Evolutionary conservation across 1,140 invertebrate genomes (phyloP).

Genomic region (Bombus pascuorum): DNA sequence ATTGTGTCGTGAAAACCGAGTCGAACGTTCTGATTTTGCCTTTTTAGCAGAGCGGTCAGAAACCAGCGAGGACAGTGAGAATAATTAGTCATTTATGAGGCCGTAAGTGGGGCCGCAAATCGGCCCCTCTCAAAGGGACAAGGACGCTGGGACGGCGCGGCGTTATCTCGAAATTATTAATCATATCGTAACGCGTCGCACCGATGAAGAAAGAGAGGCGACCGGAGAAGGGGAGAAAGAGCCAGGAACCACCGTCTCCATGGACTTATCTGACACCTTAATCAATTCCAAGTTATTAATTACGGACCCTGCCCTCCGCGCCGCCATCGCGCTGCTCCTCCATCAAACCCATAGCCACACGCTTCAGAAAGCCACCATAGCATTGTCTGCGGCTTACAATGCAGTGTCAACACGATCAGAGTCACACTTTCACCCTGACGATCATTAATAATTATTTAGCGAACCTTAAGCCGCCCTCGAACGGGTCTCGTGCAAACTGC

Average conservation of each 20-base stretch:
- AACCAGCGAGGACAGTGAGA: slow-evolving; percentile 51
- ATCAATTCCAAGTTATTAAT: slow-evolving; percentile 82
- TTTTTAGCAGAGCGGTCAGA: neutral
- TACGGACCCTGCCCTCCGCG: slow-evolving; percentile 69
- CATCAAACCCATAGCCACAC: slow-evolving; percentile 44
- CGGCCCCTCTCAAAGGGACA: slow-evolving; percentile 72
- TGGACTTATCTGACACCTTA: slow-evolving; percentile 81
- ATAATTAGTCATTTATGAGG: slow-evolving; percentile 81
- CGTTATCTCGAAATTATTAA: slow-evolving; percentile 82
- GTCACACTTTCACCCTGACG: slow-evolving; percentile 69
- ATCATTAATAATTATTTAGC: slow-evolving; percentile 81
- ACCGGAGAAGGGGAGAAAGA: slow-evolving; percentile 50
- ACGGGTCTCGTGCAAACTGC: neutral
- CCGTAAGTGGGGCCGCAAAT: slow-evolving; percentile 79
- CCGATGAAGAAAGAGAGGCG: slow-evolving; percentile 63
- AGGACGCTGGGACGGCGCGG: slow-evolving; percentile 64
- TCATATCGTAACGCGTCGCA: slow-evolving; percentile 76
- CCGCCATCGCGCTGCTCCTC: slow-evolving; percentile 57
- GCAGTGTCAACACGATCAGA: slow-evolving; percentile 78
- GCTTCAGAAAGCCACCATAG: slow-evolving; percentile 63
- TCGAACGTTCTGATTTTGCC: neutral
- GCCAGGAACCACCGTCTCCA: slow-evolving; percentile 62
- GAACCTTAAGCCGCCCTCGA: neutral
- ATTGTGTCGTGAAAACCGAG: neutral
- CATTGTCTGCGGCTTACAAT: slow-evolving; percentile 78